Evolutionary conservation across 2,888 invertebrate genomes (phyloP).

Genomic region (Drosophila prostipennis): DNA sequence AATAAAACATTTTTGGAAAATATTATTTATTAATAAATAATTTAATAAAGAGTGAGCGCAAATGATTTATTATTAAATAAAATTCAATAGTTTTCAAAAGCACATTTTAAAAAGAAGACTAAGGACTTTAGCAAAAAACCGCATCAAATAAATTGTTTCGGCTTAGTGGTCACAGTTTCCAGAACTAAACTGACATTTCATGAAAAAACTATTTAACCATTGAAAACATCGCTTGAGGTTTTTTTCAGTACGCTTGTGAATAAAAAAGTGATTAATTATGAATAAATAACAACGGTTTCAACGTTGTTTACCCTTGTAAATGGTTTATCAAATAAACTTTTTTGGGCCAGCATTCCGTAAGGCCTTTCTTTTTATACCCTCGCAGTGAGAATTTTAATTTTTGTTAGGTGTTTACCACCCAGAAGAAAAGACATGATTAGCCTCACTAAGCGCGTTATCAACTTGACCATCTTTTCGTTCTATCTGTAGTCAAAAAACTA

Average conservation of each 20-base stretch:
- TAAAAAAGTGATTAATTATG: conserved; percentile 12
- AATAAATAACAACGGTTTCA: not conserved
- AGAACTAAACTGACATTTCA: not conserved
- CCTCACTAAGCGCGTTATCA: no score
- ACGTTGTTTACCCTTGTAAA: not conserved
- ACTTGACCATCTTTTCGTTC: no score
- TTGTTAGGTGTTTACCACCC: no score
- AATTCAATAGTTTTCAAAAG: not conserved
- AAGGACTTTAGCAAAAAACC: conserved; percentile 2
- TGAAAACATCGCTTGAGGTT: not conserved
- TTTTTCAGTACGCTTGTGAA: not conserved
- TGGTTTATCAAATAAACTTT: not conserved
- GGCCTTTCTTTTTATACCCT: not conserved
- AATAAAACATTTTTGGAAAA: no score
- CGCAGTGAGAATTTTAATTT: no score
- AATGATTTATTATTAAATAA: not conserved
- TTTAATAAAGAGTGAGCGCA: conserved; percentile 1
- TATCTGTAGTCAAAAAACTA: no score
- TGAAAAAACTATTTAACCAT: not conserved
- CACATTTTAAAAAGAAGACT: not conserved
- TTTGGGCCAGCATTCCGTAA: not conserved
- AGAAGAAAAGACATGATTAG: no score
- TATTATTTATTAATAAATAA: not conserved
- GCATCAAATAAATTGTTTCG: not conserved
- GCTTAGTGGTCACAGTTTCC: conserved; percentile 1